Evolutionary conservation across 53 echinoderm and acorn worm species (phyloP).

Genomic region (Pentamera pediparva): DNA sequence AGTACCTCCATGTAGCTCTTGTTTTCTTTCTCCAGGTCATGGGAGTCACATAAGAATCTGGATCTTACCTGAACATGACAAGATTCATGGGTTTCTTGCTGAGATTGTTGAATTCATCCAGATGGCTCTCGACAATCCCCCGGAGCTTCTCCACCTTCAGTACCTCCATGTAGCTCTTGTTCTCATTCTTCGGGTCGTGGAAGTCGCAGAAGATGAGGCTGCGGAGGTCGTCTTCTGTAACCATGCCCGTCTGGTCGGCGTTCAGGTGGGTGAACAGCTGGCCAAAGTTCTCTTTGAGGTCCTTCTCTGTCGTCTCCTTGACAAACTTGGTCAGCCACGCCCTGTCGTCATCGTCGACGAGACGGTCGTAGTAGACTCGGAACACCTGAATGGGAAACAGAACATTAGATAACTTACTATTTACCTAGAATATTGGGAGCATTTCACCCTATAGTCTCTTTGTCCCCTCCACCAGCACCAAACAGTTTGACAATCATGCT

Average conservation of each 20-base stretch:
- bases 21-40: too few species aligned
- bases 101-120: constrained; percentile 93
- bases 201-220: constrained; percentile 97
- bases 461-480: too few species aligned
- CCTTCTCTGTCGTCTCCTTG: constrained; percentile 47
- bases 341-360: constrained; percentile 74
- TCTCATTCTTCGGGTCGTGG: constrained; percentile 95
- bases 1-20: too few species aligned
- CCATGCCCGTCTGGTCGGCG: constrained; percentile 66
- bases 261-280: constrained; percentile 80
- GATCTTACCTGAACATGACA: constrained; percentile 91
- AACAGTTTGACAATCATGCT: too few species aligned
- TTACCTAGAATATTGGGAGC: too few species aligned
- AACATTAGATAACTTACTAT: not conserved
- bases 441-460: too few species aligned
- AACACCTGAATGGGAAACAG: constrained; percentile 57
- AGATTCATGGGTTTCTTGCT: constrained; percentile 99
- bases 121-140: constrained; percentile 78
- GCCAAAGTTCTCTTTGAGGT: constrained; percentile 85
- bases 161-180: constrained; percentile 96
- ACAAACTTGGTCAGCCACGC: constrained; percentile 80
- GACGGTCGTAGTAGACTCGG: constrained; percentile 96
- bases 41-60: too few species aligned
- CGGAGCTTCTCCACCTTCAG: constrained; percentile 68
- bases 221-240: constrained; percentile 89